Conservation (phyloP, 2,113 vertebrate genomes). For the Myotis davidii region DNA sequence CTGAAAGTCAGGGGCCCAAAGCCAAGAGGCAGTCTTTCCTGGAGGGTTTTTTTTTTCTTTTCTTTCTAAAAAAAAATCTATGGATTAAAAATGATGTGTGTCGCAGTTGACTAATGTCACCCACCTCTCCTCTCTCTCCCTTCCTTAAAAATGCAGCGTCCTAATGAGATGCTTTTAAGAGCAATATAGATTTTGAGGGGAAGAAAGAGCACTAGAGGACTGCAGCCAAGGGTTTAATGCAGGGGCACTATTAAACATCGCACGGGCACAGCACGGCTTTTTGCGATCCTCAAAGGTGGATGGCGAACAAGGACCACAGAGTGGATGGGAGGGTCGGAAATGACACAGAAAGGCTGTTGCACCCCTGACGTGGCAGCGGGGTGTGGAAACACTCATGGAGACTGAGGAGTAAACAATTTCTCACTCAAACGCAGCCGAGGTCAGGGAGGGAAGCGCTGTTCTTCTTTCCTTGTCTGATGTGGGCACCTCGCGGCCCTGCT, state of each 20-base stretch:
- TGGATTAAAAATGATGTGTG: neutral
- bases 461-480: conserved; percentile 14
- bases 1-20: neutral
- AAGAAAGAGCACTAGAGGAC: neutral
- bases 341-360: neutral
- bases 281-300: neutral
- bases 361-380: neutral
- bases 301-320: neutral
- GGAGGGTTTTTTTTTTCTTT: neutral
- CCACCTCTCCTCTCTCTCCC: neutral
- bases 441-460: neutral
- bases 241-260: neutral
- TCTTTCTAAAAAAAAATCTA: neutral
- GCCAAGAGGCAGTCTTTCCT: neutral
- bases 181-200: neutral
- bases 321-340: neutral
- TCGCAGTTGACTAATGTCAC: neutral
- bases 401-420: conserved; percentile 26
- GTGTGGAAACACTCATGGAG: neutral
- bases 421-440: neutral
- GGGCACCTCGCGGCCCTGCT: neutral
- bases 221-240: neutral
- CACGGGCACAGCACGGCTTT: neutral
- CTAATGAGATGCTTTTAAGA: conserved; percentile 34
- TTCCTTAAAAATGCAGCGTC: neutral